Evolutionary conservation across 2,888 invertebrate genomes (phyloP).

Genomic region (Philaethria dido): DNA sequence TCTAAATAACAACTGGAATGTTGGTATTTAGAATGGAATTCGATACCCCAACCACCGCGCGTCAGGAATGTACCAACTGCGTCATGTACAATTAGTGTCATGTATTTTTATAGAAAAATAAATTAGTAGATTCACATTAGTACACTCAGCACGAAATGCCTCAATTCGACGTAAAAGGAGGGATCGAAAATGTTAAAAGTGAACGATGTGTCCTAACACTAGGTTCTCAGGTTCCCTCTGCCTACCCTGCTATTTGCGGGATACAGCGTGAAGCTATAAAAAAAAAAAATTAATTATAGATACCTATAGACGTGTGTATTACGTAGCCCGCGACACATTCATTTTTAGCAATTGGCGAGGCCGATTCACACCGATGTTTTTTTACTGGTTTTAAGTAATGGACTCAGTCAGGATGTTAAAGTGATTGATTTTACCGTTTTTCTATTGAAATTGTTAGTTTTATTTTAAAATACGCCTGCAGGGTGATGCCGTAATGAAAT

Average conservation of each 20-base stretch:
- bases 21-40: too few species aligned
- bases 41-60: neutral
- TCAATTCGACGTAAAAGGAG: too few species aligned
- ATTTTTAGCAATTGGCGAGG: conserved; percentile 38
- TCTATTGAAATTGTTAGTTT: conserved; percentile 35
- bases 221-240: too few species aligned
- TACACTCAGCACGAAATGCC: too few species aligned
- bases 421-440: conserved; percentile 37
- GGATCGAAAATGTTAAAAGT: too few species aligned
- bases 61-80: too few species aligned
- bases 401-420: conserved; percentile 32
- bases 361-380: conserved; percentile 34
- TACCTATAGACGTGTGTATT: neutral
- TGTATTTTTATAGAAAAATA: neutral
- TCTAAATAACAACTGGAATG: too few species aligned
- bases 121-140: too few species aligned
- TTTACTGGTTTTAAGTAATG: conserved; percentile 41
- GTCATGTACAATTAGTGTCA: neutral
- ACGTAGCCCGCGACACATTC: conserved; percentile 31
- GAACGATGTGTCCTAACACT: too few species aligned
- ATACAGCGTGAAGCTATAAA: too few species aligned
- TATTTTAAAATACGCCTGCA: conserved; percentile 19
- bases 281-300: neutral
- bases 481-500: conserved; percentile 12
- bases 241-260: too few species aligned